Evolutionary conservation across 2,797 vertebrate species (phyloP).

Genomic region (Alauda arvensis): DNA sequence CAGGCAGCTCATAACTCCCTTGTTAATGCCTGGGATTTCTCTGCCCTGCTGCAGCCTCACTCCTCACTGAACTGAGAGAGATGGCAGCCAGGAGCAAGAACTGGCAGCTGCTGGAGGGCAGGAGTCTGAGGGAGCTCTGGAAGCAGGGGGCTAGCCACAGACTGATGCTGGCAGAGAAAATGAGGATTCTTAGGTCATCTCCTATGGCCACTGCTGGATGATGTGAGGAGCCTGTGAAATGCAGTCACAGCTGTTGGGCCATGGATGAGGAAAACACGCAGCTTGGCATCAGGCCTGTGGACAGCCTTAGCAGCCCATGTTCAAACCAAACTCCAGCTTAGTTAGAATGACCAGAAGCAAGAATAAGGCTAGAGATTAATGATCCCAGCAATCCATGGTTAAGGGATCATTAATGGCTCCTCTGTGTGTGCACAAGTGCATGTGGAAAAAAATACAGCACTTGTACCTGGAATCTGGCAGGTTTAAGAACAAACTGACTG

Average conservation of each 20-base stretch:
- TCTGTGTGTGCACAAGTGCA: background rate
- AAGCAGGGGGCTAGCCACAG: background rate
- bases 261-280: background rate
- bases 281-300: no score
- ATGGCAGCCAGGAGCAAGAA: background rate
- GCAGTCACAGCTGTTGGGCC: background rate
- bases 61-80: background rate
- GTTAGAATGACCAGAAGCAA: background rate
- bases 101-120: background rate
- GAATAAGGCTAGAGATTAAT: background rate
- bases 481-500: background rate
- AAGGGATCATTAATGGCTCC: background rate
- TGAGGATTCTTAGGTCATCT: background rate
- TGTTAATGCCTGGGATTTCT: background rate
- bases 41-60: background rate
- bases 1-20: background rate
- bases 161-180: background rate
- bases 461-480: background rate
- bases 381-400: no score
- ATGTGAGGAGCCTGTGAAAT: background rate
- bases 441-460: background rate
- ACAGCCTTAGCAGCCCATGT: background rate
- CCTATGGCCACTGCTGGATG: background rate
- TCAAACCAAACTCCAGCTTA: background rate
- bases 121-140: background rate